Percentiles rank a stretch among this genome's conserved stretches.
phyloP scores from a whole-genome alignment of 2,888 invertebrate genomes.

The Synanthedon formicaeformis region DNA sequence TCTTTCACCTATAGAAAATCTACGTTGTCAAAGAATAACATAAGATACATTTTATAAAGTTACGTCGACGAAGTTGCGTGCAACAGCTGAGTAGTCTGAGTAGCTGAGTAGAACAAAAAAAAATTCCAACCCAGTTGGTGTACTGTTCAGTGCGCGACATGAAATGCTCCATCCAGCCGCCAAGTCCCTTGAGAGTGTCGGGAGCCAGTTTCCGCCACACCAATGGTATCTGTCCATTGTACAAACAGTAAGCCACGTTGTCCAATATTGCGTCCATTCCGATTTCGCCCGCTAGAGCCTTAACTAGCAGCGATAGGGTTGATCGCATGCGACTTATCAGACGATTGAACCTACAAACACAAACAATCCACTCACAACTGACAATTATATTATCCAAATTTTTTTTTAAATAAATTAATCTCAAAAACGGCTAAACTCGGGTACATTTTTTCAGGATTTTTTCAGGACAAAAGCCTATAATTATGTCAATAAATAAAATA shows the following conservation, averaged over 20 bases:
- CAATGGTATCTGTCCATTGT: conserved; percentile 85
- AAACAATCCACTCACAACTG: not conserved
- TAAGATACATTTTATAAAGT: no score
- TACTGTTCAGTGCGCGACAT: conserved; percentile 79
- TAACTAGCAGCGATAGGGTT: conserved; percentile 79
- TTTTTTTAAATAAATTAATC: no score
- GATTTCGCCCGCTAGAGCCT: conserved; percentile 90
- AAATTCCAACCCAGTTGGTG: conserved; percentile 74
- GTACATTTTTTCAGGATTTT: no score
- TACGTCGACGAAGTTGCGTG: no score
- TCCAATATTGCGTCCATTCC: conserved; percentile 90
- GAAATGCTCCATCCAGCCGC: conserved; percentile 92
- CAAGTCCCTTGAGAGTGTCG: conserved; percentile 85
- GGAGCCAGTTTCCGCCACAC: conserved; percentile 87
- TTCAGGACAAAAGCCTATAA: no score
- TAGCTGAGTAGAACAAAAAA: no score
- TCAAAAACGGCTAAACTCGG: no score
- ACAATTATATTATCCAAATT: not conserved
- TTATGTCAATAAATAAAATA: no score
- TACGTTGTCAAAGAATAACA: no score
- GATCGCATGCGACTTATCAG: conserved; percentile 77
- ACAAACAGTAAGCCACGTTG: conserved; percentile 83
- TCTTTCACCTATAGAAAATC: no score
- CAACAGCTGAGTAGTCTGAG: no score
- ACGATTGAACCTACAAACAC: conserved; percentile 74